Evolutionary conservation across 1,140 invertebrate genomes (phyloP).

Genomic region (Diploscapter pachys): DNA sequence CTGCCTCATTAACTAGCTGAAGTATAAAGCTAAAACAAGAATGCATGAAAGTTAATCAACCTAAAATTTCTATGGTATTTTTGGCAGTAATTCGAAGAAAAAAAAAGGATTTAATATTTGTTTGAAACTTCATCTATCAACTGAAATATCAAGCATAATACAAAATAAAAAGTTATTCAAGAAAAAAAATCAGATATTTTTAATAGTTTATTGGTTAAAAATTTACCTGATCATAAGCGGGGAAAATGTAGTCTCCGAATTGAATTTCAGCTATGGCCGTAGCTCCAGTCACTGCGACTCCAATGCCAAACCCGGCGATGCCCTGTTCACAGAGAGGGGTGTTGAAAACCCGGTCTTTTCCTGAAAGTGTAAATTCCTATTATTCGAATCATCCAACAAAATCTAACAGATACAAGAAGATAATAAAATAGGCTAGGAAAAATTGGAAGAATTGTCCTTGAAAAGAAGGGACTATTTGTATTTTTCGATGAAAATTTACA

Average conservation of each 20-base stretch:
- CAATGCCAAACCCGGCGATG: conserved; percentile 94
- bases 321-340: conserved; percentile 97
- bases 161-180: not conserved
- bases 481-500: too few species aligned
- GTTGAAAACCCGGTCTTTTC: conserved; percentile 86
- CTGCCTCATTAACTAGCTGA: conserved; percentile 74
- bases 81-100: too few species aligned
- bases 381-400: not conserved
- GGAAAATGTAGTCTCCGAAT: conserved; percentile 98
- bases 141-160: not conserved
- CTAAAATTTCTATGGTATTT: too few species aligned
- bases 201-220: conserved; percentile 32
- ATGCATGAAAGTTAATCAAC: too few species aligned
- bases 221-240: conserved; percentile 92
- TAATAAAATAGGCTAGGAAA: too few species aligned
- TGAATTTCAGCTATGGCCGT: conserved; percentile 98
- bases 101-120: not conserved
- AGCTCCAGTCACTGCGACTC: conserved; percentile 77
- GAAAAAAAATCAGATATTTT: conserved; percentile 69
- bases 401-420: too few species aligned
- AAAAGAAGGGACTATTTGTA: too few species aligned
- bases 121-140: not conserved
- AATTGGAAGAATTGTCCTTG: too few species aligned
- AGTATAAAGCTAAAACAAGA: not conserved
- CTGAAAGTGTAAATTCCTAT: conserved; percentile 45